phyloP scores from a whole-genome alignment of 2,888 invertebrate species.

The Drosophila dives region DNA sequence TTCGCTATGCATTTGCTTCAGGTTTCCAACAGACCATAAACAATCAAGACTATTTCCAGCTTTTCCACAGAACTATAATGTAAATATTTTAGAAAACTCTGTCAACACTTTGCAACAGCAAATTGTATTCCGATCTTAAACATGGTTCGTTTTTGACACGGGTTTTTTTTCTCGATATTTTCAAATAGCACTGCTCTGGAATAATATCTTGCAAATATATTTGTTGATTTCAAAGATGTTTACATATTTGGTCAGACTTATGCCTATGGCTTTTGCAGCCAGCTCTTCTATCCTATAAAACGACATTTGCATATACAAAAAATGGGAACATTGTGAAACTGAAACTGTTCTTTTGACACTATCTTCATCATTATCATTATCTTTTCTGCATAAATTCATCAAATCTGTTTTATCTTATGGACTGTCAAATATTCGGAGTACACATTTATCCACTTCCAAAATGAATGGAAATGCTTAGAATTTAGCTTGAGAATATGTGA shows the following conservation, averaged over 20 bases:
- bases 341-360: too few relatives aligned
- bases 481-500: not conserved
- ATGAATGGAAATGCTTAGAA: not conserved
- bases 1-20: conserved; percentile 30
- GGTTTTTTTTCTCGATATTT: not conserved
- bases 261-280: not conserved
- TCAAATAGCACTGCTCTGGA: not conserved
- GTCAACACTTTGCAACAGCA: not conserved
- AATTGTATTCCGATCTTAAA: not conserved
- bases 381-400: not conserved
- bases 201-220: not conserved
- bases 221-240: not conserved
- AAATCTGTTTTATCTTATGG: not conserved
- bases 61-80: not conserved
- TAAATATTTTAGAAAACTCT: conserved; percentile 5
- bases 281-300: not conserved
- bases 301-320: not conserved
- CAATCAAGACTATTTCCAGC: conserved; percentile 22
- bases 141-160: not conserved
- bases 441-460: not conserved
- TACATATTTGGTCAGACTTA: not conserved
- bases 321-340: not conserved
- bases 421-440: not conserved
- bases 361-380: not conserved
- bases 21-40: conserved; percentile 16